Evolutionary conservation across 1,140 invertebrate genomes (phyloP).

Genomic region (Coenobita brevimanus): DNA sequence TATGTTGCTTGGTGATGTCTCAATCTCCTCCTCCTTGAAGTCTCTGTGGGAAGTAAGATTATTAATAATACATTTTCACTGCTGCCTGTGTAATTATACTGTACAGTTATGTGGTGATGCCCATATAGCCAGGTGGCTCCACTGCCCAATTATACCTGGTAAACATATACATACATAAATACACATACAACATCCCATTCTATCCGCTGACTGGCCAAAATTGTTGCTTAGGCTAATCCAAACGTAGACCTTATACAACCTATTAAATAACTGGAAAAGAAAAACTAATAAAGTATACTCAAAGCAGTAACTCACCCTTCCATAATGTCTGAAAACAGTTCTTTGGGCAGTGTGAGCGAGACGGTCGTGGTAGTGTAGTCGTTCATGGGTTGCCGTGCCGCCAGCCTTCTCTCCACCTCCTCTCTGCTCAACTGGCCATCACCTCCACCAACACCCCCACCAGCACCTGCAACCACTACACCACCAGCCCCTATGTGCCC

Average conservation of each 20-base stretch:
- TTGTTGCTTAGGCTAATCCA: no score
- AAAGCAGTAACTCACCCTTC: constrained; percentile 62
- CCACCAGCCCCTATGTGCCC: background rate
- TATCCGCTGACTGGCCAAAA: no score
- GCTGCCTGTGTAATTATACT: no score
- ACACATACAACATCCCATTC: no score
- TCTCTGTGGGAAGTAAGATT: constrained; percentile 16
- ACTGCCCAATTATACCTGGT: no score
- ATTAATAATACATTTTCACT: background rate
- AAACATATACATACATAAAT: no score
- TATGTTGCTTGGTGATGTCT: constrained; percentile 55
- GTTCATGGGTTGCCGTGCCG: constrained; percentile 83
- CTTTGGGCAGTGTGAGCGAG: constrained; percentile 67
- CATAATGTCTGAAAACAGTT: constrained; percentile 68
- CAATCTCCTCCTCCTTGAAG: constrained; percentile 56
- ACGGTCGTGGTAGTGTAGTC: constrained; percentile 71
- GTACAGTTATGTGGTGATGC: no score
- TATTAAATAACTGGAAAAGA: no score
- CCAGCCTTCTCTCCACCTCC: constrained; percentile 91
- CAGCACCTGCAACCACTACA: background rate
- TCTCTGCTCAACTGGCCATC: constrained; percentile 92
- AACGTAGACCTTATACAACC: no score
- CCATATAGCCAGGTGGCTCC: no score
- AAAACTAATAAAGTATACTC: no score
- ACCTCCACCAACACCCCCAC: constrained; percentile 72